Base-by-base conservation (phyloP, 1,140 invertebrate genomes). In the Hyles vespertilio region DNA sequence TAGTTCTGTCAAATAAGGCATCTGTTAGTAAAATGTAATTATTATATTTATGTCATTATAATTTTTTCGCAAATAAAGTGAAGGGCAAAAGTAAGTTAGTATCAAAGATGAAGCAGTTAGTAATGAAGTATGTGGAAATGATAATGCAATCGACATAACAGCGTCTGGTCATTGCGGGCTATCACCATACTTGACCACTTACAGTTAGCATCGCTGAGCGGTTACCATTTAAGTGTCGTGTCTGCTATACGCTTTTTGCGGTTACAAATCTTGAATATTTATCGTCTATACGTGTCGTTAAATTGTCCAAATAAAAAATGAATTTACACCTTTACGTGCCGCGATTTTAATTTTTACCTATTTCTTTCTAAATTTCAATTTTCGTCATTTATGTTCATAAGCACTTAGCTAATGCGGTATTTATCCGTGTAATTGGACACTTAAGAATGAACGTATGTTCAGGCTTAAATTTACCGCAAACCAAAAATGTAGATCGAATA, bases 241-340 rank as follows among this genome's bases (percentile, higher is more conserved):
- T 44, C 63, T 51, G 63, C 63, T 58, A 63, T 63, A 61, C 60
- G 65, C 72, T 81, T 81, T 85, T 83, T 83, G 61, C 66, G 54
- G 51, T 56, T 50, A 54, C 55, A 55, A 50, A 67, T 65, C 60
- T 56, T 51, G 69, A 2, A 61, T 61, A 69, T 72, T 77, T 72
- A 72, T 74, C 61, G 61, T 56, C 48, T 65, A 72, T 65, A 34
- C 65, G 58, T 73, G 73, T 79, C 67, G 75, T 74, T 72, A 22
- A 22, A 74, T 61, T 58, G 61, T 67, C 56, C 73, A 78, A 81
- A 81, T 61, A 69, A 81, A 81, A 82, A 79, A 77, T 78, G 74
- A 78, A 65, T 66, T 77, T 66, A 70, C 58, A 66, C 63, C 49
- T 52, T 73, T 72, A 54, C 70, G 61, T 47, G 46, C 22, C 22